These are phyloP conservation scores for Chiroxiphia lanceolata DNA, from an alignment of 2,797 vertebrate genomes.

Conservation along the genomic window DNA sequence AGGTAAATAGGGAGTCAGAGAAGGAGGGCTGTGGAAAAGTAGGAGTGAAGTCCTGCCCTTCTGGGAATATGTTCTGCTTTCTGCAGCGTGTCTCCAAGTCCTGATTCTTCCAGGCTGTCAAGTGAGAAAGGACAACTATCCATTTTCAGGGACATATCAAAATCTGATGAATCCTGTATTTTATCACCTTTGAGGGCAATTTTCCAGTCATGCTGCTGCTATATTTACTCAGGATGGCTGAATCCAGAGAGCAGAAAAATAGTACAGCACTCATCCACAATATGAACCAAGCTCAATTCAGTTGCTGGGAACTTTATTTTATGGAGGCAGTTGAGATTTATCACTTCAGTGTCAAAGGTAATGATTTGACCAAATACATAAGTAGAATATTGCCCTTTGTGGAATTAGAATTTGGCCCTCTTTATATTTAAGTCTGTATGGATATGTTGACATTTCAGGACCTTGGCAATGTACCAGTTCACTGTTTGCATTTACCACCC, in stretches of 20 bases:
- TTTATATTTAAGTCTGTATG: background rate
- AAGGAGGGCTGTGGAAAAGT: background rate
- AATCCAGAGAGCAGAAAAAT: conserved; percentile 11
- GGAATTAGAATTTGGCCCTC: background rate
- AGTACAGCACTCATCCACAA: background rate
- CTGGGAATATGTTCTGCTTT: background rate
- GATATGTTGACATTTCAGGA: background rate
- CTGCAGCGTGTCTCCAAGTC: background rate
- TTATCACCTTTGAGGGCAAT: conserved; percentile 9
- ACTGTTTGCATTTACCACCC: background rate
- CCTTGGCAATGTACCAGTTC: background rate
- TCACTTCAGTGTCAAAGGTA: conserved; percentile 20
- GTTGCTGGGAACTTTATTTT: background rate
- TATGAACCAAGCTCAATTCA: background rate
- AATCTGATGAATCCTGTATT: conserved; percentile 3
- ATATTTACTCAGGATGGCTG: conserved; percentile 20
- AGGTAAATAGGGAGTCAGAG: background rate
- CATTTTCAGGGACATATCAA: background rate
- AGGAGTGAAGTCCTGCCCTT: background rate
- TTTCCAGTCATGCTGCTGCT: background rate
- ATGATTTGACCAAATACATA: background rate
- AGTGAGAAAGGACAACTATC: background rate
- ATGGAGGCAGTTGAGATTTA: background rate
- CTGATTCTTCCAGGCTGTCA: background rate
- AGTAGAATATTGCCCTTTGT: background rate